These are phyloP conservation scores for Delia radicum DNA, from an alignment of 1,140 invertebrate species.

Conservation along the genomic window DNA sequence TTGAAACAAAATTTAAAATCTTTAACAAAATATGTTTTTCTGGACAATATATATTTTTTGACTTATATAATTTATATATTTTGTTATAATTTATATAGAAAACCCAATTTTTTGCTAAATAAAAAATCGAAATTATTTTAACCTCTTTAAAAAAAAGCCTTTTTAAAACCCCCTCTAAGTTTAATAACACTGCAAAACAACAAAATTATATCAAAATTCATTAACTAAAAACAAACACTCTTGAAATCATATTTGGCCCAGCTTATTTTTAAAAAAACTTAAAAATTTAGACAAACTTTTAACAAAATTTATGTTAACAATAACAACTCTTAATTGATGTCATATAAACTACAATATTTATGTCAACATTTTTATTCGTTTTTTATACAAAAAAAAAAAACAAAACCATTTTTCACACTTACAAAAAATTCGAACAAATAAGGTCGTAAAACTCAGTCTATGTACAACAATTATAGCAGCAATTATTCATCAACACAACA, in stretches of 20 bases:
- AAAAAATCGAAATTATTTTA: not conserved
- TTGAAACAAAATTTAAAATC: not conserved
- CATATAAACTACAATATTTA: too few relatives aligned
- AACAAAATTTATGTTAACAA: constrained; percentile 9
- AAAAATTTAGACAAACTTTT: not conserved
- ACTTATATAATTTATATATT: not conserved
- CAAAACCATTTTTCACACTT: not conserved
- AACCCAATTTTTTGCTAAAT: constrained; percentile 10
- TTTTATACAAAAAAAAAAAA: not conserved
- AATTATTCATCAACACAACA: constrained; percentile 20
- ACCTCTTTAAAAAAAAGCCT: not conserved
- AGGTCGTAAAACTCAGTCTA: constrained; percentile 21
- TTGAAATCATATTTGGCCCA: constrained; percentile 2
- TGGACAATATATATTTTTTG: not conserved
- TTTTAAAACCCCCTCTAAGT: not conserved
- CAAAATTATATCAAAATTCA: not conserved
- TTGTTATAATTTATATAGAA: not conserved
- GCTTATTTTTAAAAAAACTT: not conserved
- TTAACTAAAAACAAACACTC: not conserved
- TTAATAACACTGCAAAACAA: not conserved
- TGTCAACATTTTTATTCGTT: too few relatives aligned
- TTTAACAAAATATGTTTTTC: not conserved
- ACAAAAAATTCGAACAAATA: not conserved
- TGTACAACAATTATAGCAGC: constrained; percentile 30
- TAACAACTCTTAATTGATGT: not conserved